Evolutionary conservation across 2,888 invertebrate genomes (phyloP), one percentile per base, ranked within the genome.

Genomic region (Limnephilus marmoratus): DNA sequence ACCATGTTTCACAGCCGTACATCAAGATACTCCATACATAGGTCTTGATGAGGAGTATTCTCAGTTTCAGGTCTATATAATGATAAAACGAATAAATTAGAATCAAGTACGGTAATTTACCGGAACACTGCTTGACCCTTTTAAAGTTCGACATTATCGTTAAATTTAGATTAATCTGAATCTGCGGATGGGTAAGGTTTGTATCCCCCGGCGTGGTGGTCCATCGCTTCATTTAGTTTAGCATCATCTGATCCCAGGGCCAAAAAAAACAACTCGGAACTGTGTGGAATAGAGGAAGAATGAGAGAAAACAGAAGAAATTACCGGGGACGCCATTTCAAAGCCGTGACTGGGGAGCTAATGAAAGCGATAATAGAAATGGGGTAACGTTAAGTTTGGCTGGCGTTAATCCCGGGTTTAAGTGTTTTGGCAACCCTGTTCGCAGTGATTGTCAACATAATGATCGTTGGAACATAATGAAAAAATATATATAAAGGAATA

Each of bases 321-420:
- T 92, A 86, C 91, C 68, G 83, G 31, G 83, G 81, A 92, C 91
- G 85, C 91, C 92, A 81, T 92, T 92, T 85, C 85, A 29, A 81
- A 88, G 29, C 34, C 92, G 92, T 92, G 92, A 92, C 92, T 89
- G 53, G 92, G 49, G 90, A 89, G 83, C 89, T 91, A 91, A 91
- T 91, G 91, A 90, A 83, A 81, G 82, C 31, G 90, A 90, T 81
- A 83, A 81, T 83, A 90, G 90, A 90, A 83, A 90, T 83, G 90
- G 82, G 29, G 82, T 31, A 49, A 45, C 45, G 90, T 37, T 90
- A 53, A 85, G 83, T 81, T 85, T 41, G 91, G 49, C 81, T 85
- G 68, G 82, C 49, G 53, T 82, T 91, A 87, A 85, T 91, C 80
- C 82, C 88, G 87, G 34, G 53, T 29, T 87, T 80, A 89, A 89